Percentiles rank a stretch among this genome's conserved stretches.
phyloP scores from a whole-genome alignment of 2,113 vertebrate species.

The Pseudorectes ferrugineus region DNA sequence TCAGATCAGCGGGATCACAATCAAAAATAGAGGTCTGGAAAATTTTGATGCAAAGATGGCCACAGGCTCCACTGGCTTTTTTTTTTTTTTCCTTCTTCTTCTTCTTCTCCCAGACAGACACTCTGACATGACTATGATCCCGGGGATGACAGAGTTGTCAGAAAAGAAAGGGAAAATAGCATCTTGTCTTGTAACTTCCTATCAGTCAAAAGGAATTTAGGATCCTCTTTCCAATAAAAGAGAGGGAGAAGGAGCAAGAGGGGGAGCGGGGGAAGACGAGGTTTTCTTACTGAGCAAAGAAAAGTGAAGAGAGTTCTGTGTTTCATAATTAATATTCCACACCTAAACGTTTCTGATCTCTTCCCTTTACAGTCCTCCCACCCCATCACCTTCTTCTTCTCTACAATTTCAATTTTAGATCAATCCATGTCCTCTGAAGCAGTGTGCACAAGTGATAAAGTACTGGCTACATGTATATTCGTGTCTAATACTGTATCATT shows the following conservation, averaged over 20 bases:
- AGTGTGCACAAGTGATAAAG: neutral
- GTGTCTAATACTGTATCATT: neutral
- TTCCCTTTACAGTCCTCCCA: neutral
- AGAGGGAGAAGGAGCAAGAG: neutral
- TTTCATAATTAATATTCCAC: conserved; percentile 61
- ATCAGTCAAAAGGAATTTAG: conserved; percentile 72
- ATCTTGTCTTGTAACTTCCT: conserved; percentile 75
- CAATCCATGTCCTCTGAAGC: neutral
- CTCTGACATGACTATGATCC: conserved; percentile 83
- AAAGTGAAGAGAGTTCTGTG: conserved; percentile 38
- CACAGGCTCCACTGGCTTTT: conserved; percentile 63
- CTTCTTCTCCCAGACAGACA: conserved; percentile 70
- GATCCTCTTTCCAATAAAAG: conserved; percentile 58
- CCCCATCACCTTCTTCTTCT: neutral
- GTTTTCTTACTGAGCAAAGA: conserved; percentile 20
- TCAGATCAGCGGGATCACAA: conserved; percentile 92
- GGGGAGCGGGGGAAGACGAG: neutral
- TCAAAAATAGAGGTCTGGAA: conserved; percentile 79
- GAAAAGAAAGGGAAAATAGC: conserved; percentile 77
- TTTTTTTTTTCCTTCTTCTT: neutral
- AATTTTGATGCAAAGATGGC: conserved; percentile 86
- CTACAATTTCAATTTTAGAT: neutral
- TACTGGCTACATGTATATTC: neutral
- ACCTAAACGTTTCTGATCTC: conserved; percentile 27
- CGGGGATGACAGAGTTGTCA: conserved; percentile 78